Percentiles rank a stretch among this genome's conserved stretches.
These are phyloP conservation scores for Calliopum simillimum DNA, from an alignment of 2,888 invertebrate species.

Conservation along the genomic window DNA sequence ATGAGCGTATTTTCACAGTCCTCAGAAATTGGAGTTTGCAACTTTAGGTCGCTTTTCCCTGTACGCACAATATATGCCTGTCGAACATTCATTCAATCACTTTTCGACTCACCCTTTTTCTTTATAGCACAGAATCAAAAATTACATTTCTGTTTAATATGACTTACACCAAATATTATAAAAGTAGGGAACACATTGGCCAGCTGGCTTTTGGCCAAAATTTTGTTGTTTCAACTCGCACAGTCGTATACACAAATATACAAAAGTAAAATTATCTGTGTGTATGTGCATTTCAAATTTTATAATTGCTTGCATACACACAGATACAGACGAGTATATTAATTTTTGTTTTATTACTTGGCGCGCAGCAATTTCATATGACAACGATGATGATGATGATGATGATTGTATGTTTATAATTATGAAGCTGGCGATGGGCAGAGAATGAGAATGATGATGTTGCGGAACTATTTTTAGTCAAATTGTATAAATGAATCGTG, in stretches of 20 bases:
- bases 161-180: too few species aligned
- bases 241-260: neutral
- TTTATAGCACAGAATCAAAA: too few species aligned
- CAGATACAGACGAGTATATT: slow-evolving; percentile 23
- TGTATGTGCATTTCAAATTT: slow-evolving; percentile 3
- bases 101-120: too few species aligned
- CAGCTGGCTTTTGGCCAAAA: slow-evolving; percentile 38
- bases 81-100: too few species aligned
- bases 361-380: neutral
- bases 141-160: too few species aligned
- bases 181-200: neutral
- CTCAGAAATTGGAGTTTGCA: too few species aligned
- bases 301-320: slow-evolving; percentile 35
- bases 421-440: neutral
- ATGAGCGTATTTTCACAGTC: too few species aligned
- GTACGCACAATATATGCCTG: too few species aligned
- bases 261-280: neutral
- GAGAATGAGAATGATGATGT: neutral
- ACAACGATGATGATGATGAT: neutral
- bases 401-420: neutral
- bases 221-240: slow-evolving; percentile 15
- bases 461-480: slow-evolving; percentile 31
- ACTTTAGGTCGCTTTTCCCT: too few species aligned
- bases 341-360: slow-evolving; percentile 10
- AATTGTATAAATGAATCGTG: slow-evolving; percentile 37